Conservation (phyloP, 23 tunicate species). For the Styela clava region DNA sequence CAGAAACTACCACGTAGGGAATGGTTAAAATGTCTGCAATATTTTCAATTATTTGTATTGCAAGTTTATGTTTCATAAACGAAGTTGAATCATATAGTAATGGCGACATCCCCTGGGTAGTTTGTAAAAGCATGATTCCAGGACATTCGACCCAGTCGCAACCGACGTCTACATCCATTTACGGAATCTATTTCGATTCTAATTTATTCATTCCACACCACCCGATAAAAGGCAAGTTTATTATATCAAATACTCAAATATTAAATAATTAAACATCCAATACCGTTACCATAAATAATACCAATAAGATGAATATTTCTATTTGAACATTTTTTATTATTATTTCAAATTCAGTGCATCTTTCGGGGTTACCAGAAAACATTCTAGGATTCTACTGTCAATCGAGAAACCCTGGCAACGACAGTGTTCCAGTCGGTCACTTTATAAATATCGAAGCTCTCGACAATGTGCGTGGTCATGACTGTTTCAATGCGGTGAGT, state of each 20-base stretch:
- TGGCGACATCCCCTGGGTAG: neutral
- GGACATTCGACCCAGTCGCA: neutral
- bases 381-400: neutral
- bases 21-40: no score
- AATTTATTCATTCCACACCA: neutral
- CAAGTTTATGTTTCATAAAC: neutral
- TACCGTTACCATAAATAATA: no score
- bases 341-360: no score
- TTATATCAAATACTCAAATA: no score
- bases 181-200: neutral
- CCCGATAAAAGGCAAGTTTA: neutral
- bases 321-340: no score
- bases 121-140: conserved; percentile 6
- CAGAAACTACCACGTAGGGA: no score
- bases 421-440: neutral
- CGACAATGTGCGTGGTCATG: neutral
- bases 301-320: no score
- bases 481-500: neutral
- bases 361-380: no score
- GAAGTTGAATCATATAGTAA: neutral
- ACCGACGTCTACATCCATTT: neutral
- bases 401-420: neutral
- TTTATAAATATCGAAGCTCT: neutral
- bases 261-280: no score
- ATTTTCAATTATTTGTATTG: no score